Percentiles rank a stretch among this genome's conserved stretches.
Evolutionary conservation across 2,797 vertebrate genomes (phyloP).

Genomic region (Lacerta agilis): DNA sequence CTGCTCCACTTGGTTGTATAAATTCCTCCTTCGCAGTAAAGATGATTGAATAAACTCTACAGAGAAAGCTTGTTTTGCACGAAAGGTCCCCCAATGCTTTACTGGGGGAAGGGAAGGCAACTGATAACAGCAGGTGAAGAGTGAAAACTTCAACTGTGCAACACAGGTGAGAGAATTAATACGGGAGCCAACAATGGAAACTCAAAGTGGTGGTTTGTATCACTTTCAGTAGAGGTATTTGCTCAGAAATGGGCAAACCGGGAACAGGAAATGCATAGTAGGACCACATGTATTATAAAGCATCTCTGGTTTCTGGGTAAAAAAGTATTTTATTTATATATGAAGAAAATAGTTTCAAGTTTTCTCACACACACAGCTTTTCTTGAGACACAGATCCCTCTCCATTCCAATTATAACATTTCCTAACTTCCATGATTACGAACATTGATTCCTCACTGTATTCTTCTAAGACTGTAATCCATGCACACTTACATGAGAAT

Average conservation of each 20-base stretch:
- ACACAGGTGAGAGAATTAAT: background rate
- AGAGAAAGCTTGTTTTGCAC: background rate
- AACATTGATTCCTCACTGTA: background rate
- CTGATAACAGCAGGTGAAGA: background rate
- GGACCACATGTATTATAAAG: too few species aligned
- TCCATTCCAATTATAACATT: background rate
- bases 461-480: background rate
- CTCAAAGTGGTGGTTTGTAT: background rate
- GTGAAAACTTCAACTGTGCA: background rate
- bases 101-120: too few species aligned
- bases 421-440: background rate
- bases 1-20: background rate
- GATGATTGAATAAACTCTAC: background rate
- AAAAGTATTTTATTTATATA: background rate
- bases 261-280: background rate
- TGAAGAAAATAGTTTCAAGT: background rate
- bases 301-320: background rate
- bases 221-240: background rate
- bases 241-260: background rate
- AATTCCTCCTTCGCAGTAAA: constrained; percentile 7
- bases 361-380: background rate
- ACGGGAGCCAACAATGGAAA: background rate
- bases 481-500: background rate
- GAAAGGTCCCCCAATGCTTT: background rate
- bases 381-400: background rate